A percentile compares a stretch with the other conserved stretches of the same genome.
Evolutionary conservation across 2,797 vertebrate species (phyloP).

Genomic region (Dromococcyx pavoninus): DNA sequence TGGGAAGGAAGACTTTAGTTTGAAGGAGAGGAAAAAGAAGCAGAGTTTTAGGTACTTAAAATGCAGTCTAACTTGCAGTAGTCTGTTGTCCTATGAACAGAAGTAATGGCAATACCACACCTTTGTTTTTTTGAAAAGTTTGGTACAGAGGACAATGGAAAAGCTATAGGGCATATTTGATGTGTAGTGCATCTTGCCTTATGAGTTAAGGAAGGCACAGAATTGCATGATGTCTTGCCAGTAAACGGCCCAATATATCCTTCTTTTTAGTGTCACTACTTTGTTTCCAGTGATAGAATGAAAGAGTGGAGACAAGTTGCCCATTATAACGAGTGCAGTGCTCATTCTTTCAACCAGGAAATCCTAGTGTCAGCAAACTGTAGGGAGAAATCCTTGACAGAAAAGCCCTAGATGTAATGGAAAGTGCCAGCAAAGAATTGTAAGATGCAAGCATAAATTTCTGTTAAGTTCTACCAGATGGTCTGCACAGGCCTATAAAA

Average conservation of each 20-base stretch:
- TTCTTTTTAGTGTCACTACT: neutral
- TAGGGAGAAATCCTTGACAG: slow-evolving; percentile 2
- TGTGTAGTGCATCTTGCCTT: neutral
- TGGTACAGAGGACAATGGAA: neutral
- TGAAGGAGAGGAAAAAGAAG: slow-evolving; percentile 35
- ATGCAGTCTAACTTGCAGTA: neutral
- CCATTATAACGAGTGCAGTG: neutral
- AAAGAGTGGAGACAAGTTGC: neutral
- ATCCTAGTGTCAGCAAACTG: slow-evolving; percentile 20
- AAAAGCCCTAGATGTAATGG: neutral
- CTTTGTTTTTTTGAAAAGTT: neutral
- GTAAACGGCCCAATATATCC: neutral
- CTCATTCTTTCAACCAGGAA: slow-evolving; percentile 12
- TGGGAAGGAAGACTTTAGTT: slow-evolving; percentile 26
- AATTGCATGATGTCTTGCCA: neutral
- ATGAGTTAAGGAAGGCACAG: neutral
- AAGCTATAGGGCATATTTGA: neutral
- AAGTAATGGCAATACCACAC: neutral
- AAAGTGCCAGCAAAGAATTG: slow-evolving; percentile 19
- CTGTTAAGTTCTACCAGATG: slow-evolving; percentile 26
- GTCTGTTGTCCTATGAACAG: neutral
- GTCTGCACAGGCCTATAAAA: slow-evolving; percentile 18
- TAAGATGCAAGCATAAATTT: slow-evolving; percentile 27
- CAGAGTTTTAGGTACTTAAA: slow-evolving; percentile 37
- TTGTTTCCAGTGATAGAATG: neutral